A percentile compares a stretch with the other conserved stretches of the same genome.
Evolutionary conservation across 1,140 invertebrate species (phyloP).

Genomic region (Brevipalpus yothersi): DNA sequence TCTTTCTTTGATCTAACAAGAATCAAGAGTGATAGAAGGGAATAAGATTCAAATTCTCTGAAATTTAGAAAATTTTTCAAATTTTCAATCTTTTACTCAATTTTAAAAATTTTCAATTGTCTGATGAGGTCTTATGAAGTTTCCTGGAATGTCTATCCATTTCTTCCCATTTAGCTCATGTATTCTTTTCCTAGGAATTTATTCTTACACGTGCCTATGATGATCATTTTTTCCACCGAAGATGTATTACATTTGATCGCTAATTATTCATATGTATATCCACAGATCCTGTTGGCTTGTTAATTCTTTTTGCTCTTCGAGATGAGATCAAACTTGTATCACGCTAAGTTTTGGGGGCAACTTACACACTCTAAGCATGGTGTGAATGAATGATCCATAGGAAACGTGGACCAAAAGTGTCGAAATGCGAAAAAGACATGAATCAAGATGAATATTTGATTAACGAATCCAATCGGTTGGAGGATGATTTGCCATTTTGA

Average conservation of each 20-base stretch:
- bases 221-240: background rate
- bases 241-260: background rate
- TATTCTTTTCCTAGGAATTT: background rate
- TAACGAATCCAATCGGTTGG: no score
- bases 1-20: no score
- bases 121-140: background rate
- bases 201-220: background rate
- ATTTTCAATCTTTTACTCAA: background rate
- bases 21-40: background rate
- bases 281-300: no score
- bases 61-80: background rate
- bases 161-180: background rate
- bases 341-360: no score
- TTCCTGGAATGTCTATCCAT: background rate
- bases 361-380: no score
- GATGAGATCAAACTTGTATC: no score
- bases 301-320: no score
- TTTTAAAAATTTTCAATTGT: background rate
- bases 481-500: no score
- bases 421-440: no score
- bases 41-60: background rate
- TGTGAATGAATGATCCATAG: no score
- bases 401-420: no score
- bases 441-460: no score
- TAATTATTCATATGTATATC: background rate